Conservation (phyloP, 2,113 vertebrate species). For the Microcebus jonahi region DNA sequence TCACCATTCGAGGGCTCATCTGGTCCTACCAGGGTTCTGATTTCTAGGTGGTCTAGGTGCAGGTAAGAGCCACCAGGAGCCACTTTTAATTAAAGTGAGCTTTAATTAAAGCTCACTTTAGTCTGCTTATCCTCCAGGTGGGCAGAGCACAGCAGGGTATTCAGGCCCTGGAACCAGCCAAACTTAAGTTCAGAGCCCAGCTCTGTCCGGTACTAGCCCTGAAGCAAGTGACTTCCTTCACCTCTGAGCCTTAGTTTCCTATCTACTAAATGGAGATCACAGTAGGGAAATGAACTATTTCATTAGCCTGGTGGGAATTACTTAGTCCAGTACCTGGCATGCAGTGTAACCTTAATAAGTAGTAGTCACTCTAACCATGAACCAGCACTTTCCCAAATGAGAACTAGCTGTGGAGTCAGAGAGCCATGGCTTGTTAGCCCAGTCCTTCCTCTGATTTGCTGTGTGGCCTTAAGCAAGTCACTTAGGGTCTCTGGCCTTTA, state of each 20-base stretch:
- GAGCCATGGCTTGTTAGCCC: background rate
- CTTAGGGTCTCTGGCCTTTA: conserved; percentile 1
- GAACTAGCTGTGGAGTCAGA: background rate
- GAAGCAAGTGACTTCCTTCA: background rate
- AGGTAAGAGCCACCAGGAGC: background rate
- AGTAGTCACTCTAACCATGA: background rate
- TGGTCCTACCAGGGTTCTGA: background rate
- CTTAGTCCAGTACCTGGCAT: background rate
- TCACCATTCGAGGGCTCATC: conserved; percentile 67
- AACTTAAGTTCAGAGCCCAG: background rate
- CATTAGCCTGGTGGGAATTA: background rate
- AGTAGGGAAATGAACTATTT: background rate
- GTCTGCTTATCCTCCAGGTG: background rate
- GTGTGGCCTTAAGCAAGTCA: background rate
- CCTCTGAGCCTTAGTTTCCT: background rate
- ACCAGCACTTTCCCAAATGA: background rate
- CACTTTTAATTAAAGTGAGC: too few species aligned
- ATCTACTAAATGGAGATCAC: background rate
- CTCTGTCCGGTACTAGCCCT: background rate
- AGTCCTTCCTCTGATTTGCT: background rate
- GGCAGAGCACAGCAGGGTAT: background rate
- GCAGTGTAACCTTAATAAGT: background rate
- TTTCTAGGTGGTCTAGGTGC: background rate
- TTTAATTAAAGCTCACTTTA: background rate
- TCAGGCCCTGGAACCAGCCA: background rate